Conservation (phyloP, 2,797 vertebrate species). For the Helostoma temminkii region DNA sequence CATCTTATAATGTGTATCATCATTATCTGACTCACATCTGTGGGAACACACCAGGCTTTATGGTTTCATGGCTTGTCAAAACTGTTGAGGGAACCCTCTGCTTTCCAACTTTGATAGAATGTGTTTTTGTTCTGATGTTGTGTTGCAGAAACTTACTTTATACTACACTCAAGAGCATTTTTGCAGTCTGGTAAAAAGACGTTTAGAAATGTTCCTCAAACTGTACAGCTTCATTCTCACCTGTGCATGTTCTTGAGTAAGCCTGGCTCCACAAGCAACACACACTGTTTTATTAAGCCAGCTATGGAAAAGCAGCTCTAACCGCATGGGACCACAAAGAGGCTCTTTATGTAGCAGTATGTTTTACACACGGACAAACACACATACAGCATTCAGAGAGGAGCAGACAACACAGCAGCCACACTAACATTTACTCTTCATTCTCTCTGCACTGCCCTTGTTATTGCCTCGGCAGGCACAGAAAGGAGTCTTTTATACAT, state of each 20-base stretch:
- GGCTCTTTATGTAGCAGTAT: conserved; percentile 65
- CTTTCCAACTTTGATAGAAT: background rate
- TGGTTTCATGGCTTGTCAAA: conserved; percentile 22
- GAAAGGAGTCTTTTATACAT: conserved; percentile 49
- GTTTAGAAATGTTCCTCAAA: conserved; percentile 11
- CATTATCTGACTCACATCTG: conserved; percentile 7
- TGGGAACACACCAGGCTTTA: conserved; percentile 5
- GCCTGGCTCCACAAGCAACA: conserved; percentile 50
- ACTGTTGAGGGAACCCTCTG: background rate
- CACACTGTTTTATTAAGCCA: conserved; percentile 63
- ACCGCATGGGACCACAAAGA: conserved; percentile 63
- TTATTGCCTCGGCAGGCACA: conserved; percentile 52
- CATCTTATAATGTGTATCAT: conserved; percentile 6
- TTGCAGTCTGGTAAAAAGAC: conserved; percentile 7
- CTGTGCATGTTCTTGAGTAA: conserved; percentile 45
- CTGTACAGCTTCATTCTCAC: conserved; percentile 39
- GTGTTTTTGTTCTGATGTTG: background rate
- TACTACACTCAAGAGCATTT: background rate
- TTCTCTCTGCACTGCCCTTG: conserved; percentile 55
- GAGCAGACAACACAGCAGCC: conserved; percentile 60
- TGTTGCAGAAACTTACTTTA: conserved; percentile 21
- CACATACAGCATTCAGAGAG: conserved; percentile 50
- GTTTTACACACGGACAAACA: conserved; percentile 57
- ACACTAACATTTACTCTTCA: conserved; percentile 72
- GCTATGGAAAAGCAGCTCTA: conserved; percentile 69